Conservation (phyloP, 2,113 vertebrate genomes). For the zebrafish (Danio rerio) region GRCz12tu NC_133180.1:46301001-46301500, state of each 20-base stretch:
- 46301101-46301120: not conserved
- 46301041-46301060: not conserved
- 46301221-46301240: not conserved
- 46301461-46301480: not conserved
- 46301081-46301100: not conserved
- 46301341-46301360: not conserved
- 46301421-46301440: not conserved
- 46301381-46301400: not conserved
- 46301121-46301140: not conserved
- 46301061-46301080: not conserved
- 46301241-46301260: not conserved
- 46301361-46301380: not conserved
- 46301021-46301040: conserved; percentile 16
- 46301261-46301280: not conserved
- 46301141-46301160: not conserved
- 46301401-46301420: not conserved
- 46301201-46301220: not conserved
- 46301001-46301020: not conserved
- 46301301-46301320: not conserved
- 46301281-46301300: not conserved
- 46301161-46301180: not conserved
- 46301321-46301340: not conserved
- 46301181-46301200: not conserved
- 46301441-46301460: not conserved
- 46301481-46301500: not conserved